Base-by-base conservation (phyloP, 2,888 invertebrate species). In the Onthophagus sagittarius region DNA sequence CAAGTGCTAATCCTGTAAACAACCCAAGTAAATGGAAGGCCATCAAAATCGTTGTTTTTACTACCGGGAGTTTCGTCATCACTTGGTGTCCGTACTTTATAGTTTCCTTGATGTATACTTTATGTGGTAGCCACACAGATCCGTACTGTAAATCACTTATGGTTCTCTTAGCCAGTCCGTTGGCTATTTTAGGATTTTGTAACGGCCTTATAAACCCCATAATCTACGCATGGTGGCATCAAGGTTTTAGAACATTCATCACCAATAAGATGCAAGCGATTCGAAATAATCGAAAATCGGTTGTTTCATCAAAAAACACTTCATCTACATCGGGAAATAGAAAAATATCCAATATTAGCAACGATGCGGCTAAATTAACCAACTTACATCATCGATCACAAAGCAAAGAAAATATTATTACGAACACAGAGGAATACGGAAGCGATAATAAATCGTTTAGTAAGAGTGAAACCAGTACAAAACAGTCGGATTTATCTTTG, bases 181-280 rank as follows among this genome's bases (percentile, higher is more conserved):
- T 91, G 63, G 88, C 89, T 0, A 87, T 89, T 31, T 81, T 91
- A 67, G 91, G 90, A 0, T 89, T 90, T 77, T 78, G 87, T 0
- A 91, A 91, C 78, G 90, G 90, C 77, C 80, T 91, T 67, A 79
- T 91, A 0, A 91, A 91, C 80, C 91, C 91, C 0, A 81, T 91
- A 23, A 90, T 91, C 77, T 91, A 91, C 79, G 91, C 90, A 0
- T 91, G 91, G 91, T 91, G 91, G 91, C 91, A 91, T 80, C 90
- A 89, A 81, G 90, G 91, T 0, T 91, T 91, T 78, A 86, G 90
- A 78, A 86, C 82, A 71, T 87, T 86, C 13, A 83, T 88, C 0
- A 86, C 81, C 78, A 84, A 80, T 77, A 84, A 87, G 69, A 83
- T 86, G 71, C 77, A 79, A 63, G 76, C 75, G 13, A 74, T 78